phyloP scores from a whole-genome alignment of 2,797 vertebrate genomes.

The Synaphobranchus kaupii region DNA sequence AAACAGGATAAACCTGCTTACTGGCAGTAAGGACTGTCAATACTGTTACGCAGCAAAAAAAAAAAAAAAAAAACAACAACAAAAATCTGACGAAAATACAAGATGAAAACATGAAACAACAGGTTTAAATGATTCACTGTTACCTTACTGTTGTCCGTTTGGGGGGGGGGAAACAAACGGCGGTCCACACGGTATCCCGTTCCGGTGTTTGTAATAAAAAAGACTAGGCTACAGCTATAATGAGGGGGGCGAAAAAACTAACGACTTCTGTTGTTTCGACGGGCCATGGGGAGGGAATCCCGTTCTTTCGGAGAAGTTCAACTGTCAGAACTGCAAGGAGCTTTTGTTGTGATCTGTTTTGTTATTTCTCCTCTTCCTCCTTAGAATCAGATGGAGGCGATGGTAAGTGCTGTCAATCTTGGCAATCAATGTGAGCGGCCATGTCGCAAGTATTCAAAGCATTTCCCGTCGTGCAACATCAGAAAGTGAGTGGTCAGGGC shows the following conservation, averaged over 20 bases:
- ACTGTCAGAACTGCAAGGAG: conserved; percentile 63
- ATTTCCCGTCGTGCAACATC: conserved; percentile 87
- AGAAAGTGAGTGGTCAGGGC: conserved; percentile 84
- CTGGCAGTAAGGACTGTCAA: conserved; percentile 21
- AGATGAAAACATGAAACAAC: conserved; percentile 24
- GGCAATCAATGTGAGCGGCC: conserved; percentile 75
- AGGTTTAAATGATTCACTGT: conserved; percentile 58
- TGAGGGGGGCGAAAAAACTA: conserved; percentile 68
- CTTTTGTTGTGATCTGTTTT: conserved; percentile 74
- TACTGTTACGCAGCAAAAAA: conserved; percentile 27
- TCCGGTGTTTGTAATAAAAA: conserved; percentile 65
- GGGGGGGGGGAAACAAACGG: conserved; percentile 58
- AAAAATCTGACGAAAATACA: conserved; percentile 23
- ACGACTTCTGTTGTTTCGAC: conserved; percentile 78
- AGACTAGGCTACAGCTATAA: conserved; percentile 55
- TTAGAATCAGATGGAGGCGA: conserved; percentile 74
- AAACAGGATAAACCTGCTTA: conserved; percentile 15
- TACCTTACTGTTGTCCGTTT: conserved; percentile 80
- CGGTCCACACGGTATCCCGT: conserved; percentile 65
- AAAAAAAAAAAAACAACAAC: conserved; percentile 23
- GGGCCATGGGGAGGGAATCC: conserved; percentile 79
- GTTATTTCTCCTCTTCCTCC: conserved; percentile 45
- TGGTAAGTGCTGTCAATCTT: conserved; percentile 79
- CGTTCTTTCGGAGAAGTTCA: conserved; percentile 82
- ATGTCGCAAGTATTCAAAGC: conserved; percentile 79